phyloP scores from a whole-genome alignment of 2,797 vertebrate species.

The Natrix natrix region DNA sequence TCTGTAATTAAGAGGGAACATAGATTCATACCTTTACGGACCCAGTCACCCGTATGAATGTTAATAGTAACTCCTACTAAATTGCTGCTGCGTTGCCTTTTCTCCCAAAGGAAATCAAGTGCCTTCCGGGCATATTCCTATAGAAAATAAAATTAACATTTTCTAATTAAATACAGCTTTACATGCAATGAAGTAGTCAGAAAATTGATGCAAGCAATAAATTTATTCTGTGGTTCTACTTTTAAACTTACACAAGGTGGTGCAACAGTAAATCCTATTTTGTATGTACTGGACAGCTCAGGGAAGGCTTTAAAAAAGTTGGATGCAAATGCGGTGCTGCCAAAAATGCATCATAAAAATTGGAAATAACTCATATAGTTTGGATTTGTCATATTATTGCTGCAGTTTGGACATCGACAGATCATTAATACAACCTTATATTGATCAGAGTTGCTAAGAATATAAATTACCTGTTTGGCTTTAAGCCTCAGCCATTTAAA shows the following conservation, averaged over 20 bases:
- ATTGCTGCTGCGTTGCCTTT: constrained; percentile 97
- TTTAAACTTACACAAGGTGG: neutral
- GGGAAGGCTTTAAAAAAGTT: neutral
- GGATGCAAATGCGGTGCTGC: neutral
- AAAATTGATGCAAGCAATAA: neutral
- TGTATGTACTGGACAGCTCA: neutral
- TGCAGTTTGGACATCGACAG: neutral
- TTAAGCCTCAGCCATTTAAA: neutral
- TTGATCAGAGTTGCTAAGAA: neutral
- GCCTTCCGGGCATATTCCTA: constrained; percentile 94
- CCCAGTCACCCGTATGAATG: constrained; percentile 98
- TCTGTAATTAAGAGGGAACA: neutral
- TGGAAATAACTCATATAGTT: neutral
- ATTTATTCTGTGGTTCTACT: neutral
- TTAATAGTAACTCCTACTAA: constrained; percentile 98
- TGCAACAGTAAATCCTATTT: neutral
- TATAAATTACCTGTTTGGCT: neutral
- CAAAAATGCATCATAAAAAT: neutral
- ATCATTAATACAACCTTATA: neutral
- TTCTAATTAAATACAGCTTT: constrained; percentile 5
- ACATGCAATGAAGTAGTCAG: neutral
- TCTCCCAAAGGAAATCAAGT: constrained; percentile 98
- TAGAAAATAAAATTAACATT: constrained; percentile 11
- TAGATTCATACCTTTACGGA: constrained; percentile 85
- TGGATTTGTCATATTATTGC: neutral